Evolutionary conservation across 1,140 invertebrate species (phyloP), one percentile per base, ranked within the genome.

Genomic region (Trichonephila clavata): DNA sequence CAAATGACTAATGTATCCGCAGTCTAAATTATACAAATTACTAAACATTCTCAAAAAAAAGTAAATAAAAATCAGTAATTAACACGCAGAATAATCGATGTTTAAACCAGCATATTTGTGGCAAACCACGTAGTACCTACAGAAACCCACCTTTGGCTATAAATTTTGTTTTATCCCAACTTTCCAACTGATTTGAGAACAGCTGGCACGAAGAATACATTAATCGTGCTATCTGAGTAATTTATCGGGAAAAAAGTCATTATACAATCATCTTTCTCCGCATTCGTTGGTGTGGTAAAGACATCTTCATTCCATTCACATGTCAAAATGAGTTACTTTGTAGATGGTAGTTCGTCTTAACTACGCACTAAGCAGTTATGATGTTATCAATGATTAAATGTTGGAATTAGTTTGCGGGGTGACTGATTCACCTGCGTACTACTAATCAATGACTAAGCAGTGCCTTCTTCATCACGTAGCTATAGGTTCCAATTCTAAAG

Each of bases 311-410:
- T 32, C 71, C 13, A 3, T 32, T 32, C 71, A 77, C 71, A 77
- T 77, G 71, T 77, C 71, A 77, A 77, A 77, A 77, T 18, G 32
- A 39, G 71, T 32, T 77, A 77, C 71, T 77, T 77, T 77, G 71
- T 77, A 18, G 18, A 77, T 32, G 18, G 27, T 27, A 39, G 16
- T 32, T 32, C 71, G 71, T 39, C 50, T 39, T 39, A 77, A 27
- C 14, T 18, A 77, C 71, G 39, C 6, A 20, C 71, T 7, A 32
- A 20, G 32, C 71, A 32, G 13, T 77, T 77, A 77, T 77, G 71
- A 32, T 77, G 32, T 14, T 77, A 77, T 77, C 71, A 77, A 27
- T 77, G 71, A 77, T 32, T 27, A 32, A 77, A 77, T 18, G 27
- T 39, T 39, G 27, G 61, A 21, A 63, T 63, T 63, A 18, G 13